These are phyloP conservation scores for Drosophila biarmipes DNA, from an alignment of 1,140 invertebrate genomes.

Conservation along the genomic window DNA sequence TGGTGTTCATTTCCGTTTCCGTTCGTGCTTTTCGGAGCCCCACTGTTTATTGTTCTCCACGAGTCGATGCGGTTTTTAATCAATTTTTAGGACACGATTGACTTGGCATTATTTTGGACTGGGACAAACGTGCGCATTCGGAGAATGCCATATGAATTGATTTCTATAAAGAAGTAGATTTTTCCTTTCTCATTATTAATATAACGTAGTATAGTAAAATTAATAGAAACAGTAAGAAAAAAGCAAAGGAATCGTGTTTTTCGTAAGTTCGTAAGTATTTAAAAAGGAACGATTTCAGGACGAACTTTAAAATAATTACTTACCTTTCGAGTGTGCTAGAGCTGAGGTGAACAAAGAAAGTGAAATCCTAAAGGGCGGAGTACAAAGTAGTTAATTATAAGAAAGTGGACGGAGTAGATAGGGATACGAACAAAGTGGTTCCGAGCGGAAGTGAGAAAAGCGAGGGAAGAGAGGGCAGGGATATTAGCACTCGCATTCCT, in stretches of 20 bases:
- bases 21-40: conserved; percentile 41
- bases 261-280: too few species aligned
- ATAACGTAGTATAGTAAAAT: too few species aligned
- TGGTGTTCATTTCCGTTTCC: conserved; percentile 62
- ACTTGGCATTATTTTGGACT: conserved; percentile 26
- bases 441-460: neutral
- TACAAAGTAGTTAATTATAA: neutral
- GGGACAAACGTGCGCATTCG: conserved; percentile 33
- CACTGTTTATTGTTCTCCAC: conserved; percentile 25
- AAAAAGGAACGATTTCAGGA: too few species aligned
- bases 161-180: neutral
- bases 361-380: neutral
- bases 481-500: neutral
- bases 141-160: conserved; percentile 1
- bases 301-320: too few species aligned
- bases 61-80: conserved; percentile 67
- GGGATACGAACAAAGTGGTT: neutral
- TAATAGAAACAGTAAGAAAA: too few species aligned
- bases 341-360: neutral
- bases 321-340: neutral
- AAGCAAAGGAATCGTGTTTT: too few species aligned
- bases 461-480: neutral
- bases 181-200: neutral
- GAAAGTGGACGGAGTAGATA: neutral
- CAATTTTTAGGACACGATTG: conserved; percentile 67